Evolutionary conservation across 2,113 vertebrate species (phyloP).

Genomic region (Tringa solitaria): DNA sequence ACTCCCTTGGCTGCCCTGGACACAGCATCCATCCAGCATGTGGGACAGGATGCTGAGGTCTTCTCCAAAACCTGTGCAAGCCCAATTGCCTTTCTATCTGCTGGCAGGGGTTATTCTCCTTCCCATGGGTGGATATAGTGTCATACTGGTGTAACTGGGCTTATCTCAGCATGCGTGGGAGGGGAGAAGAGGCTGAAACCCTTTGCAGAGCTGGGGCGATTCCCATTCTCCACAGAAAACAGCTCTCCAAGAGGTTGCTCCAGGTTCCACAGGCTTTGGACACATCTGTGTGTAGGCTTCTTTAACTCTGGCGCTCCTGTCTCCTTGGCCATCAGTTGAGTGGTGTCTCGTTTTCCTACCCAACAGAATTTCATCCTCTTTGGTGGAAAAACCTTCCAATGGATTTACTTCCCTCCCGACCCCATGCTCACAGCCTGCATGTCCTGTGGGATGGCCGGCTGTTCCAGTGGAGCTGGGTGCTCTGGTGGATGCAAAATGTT

Average conservation of each 20-base stretch:
- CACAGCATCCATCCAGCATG: rapidly evolving
- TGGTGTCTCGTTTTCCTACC: background rate
- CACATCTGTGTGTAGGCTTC: rapidly evolving
- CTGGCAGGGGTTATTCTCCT: background rate
- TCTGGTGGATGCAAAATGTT: background rate
- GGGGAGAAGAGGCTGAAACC: background rate
- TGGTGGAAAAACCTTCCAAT: background rate
- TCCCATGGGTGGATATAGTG: background rate
- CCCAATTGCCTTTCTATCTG: background rate
- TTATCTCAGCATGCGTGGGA: rapidly evolving
- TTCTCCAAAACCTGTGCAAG: background rate
- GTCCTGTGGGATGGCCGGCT: background rate
- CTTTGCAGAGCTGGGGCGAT: background rate
- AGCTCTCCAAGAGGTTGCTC: background rate
- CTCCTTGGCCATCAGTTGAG: background rate
- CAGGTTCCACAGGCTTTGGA: rapidly evolving
- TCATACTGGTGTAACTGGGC: background rate
- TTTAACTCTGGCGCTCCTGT: background rate
- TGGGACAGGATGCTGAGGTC: background rate
- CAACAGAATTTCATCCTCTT: background rate
- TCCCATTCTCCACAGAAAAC: background rate
- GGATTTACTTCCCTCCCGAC: background rate
- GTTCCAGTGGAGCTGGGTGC: background rate
- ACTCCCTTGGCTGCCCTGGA: background rate
- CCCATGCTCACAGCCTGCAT: rapidly evolving